Evolutionary conservation across 1,140 invertebrate species (phyloP).

Genomic region (Babylonia areolata): DNA sequence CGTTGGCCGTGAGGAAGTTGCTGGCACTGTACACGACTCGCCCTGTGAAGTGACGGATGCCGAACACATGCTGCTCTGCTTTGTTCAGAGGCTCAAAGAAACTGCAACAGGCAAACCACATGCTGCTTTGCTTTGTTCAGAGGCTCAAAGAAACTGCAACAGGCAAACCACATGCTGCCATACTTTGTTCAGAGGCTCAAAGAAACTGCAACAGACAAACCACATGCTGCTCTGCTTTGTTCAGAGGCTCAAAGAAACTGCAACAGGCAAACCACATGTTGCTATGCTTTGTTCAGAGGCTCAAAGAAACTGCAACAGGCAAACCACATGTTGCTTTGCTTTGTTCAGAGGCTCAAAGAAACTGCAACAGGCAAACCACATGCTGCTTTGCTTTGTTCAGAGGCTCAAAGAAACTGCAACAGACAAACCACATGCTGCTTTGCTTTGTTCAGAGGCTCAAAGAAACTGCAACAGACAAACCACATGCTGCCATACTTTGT

Average conservation of each 20-base stretch:
- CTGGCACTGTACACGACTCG: slow-evolving; percentile 92
- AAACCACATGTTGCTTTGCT: too few species aligned
- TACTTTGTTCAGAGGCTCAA: slow-evolving; percentile 68
- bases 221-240: slow-evolving; percentile 46
- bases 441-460: too few species aligned
- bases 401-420: too few species aligned
- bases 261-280: too few species aligned
- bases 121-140: slow-evolving; percentile 47
- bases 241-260: slow-evolving; percentile 79
- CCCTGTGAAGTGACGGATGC: slow-evolving; percentile 92
- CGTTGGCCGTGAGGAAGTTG: slow-evolving; percentile 93
- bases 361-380: too few species aligned
- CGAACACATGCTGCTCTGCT: slow-evolving; percentile 50
- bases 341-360: too few species aligned
- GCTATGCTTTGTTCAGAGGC: too few species aligned
- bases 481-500: too few species aligned
- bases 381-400: too few species aligned
- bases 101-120: slow-evolving; percentile 74
- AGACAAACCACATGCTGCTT: too few species aligned
- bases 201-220: slow-evolving; percentile 80
- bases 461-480: too few species aligned
- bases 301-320: too few species aligned
- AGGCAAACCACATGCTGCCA: slow-evolving; percentile 32
- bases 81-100: slow-evolving; percentile 78
- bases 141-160: slow-evolving; percentile 80